These are phyloP conservation scores for Chymomyza costata DNA, from an alignment of 1,140 invertebrate species.

Conservation along the genomic window DNA sequence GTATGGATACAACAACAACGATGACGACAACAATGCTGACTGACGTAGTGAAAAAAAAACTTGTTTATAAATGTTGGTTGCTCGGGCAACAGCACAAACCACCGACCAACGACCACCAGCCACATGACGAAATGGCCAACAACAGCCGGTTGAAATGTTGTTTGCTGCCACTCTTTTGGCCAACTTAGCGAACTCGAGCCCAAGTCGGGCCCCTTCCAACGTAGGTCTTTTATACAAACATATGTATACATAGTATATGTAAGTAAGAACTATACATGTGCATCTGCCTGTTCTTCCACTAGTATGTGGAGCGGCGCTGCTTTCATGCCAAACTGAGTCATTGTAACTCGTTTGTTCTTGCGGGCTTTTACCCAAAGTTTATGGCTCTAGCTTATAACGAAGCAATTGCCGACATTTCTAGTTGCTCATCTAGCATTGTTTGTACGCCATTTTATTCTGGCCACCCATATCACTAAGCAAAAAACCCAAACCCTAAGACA, in stretches of 20 bases:
- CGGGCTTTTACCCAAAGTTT: no score
- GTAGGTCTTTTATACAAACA: no score
- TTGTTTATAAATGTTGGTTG: slow-evolving; percentile 67
- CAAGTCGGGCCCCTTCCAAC: no score
- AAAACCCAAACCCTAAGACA: no score
- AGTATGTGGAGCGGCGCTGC: background rate
- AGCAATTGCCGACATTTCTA: no score
- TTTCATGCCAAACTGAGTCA: no score
- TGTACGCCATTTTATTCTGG: slow-evolving; percentile 5
- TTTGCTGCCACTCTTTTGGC: slow-evolving; percentile 7
- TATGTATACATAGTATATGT: no score
- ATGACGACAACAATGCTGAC: slow-evolving; percentile 24
- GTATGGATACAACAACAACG: slow-evolving; percentile 23
- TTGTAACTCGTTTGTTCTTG: no score
- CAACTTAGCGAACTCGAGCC: slow-evolving; percentile 25
- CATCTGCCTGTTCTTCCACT: background rate
- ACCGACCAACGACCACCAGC: slow-evolving; percentile 31
- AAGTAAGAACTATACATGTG: no score
- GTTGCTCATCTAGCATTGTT: slow-evolving; percentile 22
- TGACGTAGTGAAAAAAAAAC: slow-evolving; percentile 57
- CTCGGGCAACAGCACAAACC: slow-evolving; percentile 47
- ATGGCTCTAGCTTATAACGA: no score
- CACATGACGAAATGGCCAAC: slow-evolving; percentile 54
- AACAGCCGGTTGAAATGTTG: slow-evolving; percentile 8
- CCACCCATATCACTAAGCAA: background rate